Percentiles rank a stretch among this genome's conserved stretches.
Conservation (phyloP, 2,888 invertebrate species). For the Conomelus anceps region DNA sequence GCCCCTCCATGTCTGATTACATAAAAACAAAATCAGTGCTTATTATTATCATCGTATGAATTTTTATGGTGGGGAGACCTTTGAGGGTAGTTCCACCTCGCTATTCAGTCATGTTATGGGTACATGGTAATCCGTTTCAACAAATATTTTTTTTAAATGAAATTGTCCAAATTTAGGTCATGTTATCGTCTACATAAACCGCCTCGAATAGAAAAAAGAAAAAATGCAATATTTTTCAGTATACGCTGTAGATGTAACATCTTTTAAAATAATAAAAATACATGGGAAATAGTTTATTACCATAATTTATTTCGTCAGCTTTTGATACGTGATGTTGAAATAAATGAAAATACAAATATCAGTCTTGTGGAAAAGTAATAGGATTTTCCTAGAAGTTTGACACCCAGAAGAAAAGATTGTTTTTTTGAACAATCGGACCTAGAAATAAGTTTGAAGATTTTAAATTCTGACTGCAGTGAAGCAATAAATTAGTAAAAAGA, state of each 20-base stretch:
- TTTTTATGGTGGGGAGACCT: no score
- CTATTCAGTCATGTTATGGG: no score
- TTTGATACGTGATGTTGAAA: not conserved
- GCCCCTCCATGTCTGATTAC: no score
- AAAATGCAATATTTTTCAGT: no score
- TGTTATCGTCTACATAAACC: no score
- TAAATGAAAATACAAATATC: not conserved
- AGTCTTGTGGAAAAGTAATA: not conserved
- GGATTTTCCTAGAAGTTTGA: not conserved
- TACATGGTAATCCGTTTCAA: no score
- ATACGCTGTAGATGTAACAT: not conserved
- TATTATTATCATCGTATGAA: no score
- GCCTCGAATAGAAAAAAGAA: no score
- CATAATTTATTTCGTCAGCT: not conserved
- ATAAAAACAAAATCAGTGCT: no score
- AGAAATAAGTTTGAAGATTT: not conserved
- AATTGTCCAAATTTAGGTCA: no score
- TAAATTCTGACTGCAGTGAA: not conserved
- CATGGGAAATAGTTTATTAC: not conserved
- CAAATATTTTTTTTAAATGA: no score
- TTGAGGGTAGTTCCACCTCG: no score
- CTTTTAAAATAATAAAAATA: not conserved
- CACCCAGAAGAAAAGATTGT: not conserved
- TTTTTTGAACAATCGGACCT: not conserved
- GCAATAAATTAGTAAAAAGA: not conserved